phyloP scores from a whole-genome alignment of 2,113 vertebrate species.

The Hippocampus guttulatus region DNA sequence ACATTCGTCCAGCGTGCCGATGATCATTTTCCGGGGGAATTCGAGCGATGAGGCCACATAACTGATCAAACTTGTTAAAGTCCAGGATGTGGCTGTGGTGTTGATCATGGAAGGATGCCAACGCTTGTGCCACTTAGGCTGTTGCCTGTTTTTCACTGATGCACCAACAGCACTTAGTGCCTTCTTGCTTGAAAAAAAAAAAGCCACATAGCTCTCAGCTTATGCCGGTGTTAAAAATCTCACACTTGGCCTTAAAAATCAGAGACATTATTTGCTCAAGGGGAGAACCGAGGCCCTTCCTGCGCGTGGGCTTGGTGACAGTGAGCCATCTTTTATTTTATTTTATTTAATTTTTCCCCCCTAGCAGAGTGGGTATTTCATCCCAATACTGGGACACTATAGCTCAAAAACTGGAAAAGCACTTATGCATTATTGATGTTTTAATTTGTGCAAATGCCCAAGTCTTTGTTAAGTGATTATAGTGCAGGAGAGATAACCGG shows the following conservation, averaged over 20 bases:
- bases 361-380: slow-evolving; percentile 57
- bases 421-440: slow-evolving; percentile 83
- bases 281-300: slow-evolving; percentile 36
- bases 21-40: neutral
- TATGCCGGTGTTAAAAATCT: slow-evolving; percentile 49
- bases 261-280: slow-evolving; percentile 23
- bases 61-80: slow-evolving; percentile 69
- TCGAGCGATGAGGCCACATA: slow-evolving; percentile 56
- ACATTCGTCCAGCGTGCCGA: too few relatives aligned
- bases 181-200: slow-evolving; percentile 36
- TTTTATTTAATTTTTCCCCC: slow-evolving; percentile 26
- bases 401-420: slow-evolving; percentile 75
- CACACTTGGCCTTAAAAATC: slow-evolving; percentile 36
- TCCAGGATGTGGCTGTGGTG: slow-evolving; percentile 59
- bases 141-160: slow-evolving; percentile 73
- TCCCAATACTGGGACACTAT: slow-evolving; percentile 68
- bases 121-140: slow-evolving; percentile 64
- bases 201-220: slow-evolving; percentile 39
- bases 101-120: slow-evolving; percentile 69
- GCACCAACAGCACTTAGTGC: slow-evolving; percentile 62
- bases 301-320: slow-evolving; percentile 46
- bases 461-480: slow-evolving; percentile 84
- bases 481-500: slow-evolving; percentile 74
- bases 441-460: slow-evolving; percentile 81
- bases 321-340: slow-evolving; percentile 12